phyloP scores from a whole-genome alignment of 2,797 vertebrate species.

The Leptodactylus fallax region DNA sequence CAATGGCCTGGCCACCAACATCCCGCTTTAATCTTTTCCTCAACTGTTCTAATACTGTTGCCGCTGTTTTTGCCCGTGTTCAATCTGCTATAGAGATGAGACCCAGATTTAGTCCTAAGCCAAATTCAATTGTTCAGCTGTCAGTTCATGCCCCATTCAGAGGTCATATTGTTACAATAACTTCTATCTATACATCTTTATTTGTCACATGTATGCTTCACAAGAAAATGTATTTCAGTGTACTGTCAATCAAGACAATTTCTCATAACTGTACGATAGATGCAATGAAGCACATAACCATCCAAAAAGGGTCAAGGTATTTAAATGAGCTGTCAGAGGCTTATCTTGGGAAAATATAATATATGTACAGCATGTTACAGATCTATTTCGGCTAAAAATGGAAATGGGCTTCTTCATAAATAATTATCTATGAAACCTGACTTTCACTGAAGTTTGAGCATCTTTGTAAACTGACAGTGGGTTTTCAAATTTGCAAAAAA shows the following conservation, averaged over 20 bases:
- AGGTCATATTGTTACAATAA: no score
- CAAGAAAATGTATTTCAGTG: not conserved
- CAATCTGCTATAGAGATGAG: not conserved
- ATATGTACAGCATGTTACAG: not conserved
- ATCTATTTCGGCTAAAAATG: conserved; percentile 1
- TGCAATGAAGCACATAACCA: conserved; percentile 6
- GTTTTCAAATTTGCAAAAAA: not conserved
- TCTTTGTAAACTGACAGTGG: not conserved
- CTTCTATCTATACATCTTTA: not conserved
- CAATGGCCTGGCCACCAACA: not conserved
- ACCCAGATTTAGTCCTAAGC: no score
- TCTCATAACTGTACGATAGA: not conserved
- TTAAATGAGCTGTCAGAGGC: conserved; percentile 23
- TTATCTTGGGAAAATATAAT: not conserved
- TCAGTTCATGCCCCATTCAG: no score
- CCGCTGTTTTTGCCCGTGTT: not conserved
- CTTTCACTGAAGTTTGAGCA: not conserved
- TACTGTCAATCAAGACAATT: not conserved
- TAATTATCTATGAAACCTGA: not conserved
- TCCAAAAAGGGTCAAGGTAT: conserved; percentile 7
- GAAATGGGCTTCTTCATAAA: conserved; percentile 7
- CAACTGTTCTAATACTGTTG: not conserved
- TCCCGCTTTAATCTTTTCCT: not conserved
- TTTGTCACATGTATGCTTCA: not conserved
- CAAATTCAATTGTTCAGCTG: no score